Evolutionary conservation across 2,797 vertebrate species (phyloP).

Genomic region (Lindbergichthys nudifrons): DNA sequence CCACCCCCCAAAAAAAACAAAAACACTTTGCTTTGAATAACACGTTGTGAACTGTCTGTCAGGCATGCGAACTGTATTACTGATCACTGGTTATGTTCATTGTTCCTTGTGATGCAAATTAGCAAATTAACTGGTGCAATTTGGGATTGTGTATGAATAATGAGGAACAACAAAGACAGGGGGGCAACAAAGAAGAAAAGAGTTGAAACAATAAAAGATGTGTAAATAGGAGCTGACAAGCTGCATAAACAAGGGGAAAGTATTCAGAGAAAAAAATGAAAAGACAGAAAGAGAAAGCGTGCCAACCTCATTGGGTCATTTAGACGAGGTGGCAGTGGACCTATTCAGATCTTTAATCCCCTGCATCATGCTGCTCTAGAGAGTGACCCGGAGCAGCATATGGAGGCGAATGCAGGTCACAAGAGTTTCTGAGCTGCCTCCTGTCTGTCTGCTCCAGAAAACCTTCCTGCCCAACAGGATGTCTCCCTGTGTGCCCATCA

Average conservation of each 20-base stretch:
- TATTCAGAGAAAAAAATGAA: background rate
- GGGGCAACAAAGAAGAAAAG: background rate
- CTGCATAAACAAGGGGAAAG: background rate
- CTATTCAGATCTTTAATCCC: conserved; percentile 72
- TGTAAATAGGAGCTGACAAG: background rate
- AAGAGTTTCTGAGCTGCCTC: conserved; percentile 68
- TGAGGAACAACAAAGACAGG: background rate
- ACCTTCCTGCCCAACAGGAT: conserved; percentile 55
- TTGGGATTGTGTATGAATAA: conserved; percentile 5
- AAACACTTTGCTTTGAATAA: background rate
- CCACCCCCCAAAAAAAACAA: background rate
- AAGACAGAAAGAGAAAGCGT: conserved; percentile 26
- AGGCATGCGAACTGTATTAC: background rate
- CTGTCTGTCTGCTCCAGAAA: conserved; percentile 76
- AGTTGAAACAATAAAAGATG: background rate
- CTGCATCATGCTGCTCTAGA: conserved; percentile 55
- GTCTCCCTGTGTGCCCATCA: conserved; percentile 49
- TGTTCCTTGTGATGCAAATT: conserved; percentile 37
- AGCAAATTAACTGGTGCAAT: conserved; percentile 1
- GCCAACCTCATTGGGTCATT: conserved; percentile 49
- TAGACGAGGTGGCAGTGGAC: conserved; percentile 44
- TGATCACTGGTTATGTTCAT: background rate
- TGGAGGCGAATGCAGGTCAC: conserved; percentile 81
- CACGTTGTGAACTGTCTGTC: background rate
- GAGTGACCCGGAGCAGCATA: conserved; percentile 71